Evolutionary conservation across 1,140 invertebrate genomes (phyloP).

Genomic region (Drosophila sechellia): DNA sequence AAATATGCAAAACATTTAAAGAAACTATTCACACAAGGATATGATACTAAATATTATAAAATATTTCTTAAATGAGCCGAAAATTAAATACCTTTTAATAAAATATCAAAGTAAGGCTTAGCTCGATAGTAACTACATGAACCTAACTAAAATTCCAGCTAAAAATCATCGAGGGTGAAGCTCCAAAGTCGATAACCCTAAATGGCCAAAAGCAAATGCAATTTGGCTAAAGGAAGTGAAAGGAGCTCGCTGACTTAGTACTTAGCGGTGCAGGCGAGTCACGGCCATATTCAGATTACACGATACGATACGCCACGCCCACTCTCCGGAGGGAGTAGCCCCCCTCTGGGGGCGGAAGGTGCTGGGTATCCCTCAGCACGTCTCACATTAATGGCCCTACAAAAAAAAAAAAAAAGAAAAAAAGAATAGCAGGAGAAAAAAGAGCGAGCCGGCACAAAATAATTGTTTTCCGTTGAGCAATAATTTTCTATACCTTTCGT

Average conservation of each 20-base stretch:
- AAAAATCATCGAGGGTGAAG: background rate
- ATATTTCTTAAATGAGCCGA: too few species aligned
- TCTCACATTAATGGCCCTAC: conserved; percentile 57
- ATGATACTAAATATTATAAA: background rate
- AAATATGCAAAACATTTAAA: background rate
- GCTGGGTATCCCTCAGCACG: conserved; percentile 17
- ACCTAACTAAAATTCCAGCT: background rate
- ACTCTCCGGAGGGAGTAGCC: background rate
- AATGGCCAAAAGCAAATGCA: conserved; percentile 66
- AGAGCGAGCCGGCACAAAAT: conserved; percentile 63
- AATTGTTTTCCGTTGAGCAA: conserved; percentile 80
- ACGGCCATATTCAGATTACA: conserved; percentile 80
- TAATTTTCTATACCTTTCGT: conserved; percentile 72
- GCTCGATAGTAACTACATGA: conserved; percentile 1
- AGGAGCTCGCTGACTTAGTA: conserved; percentile 18
- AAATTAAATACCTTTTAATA: conserved; percentile 7
- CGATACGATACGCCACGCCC: conserved; percentile 49
- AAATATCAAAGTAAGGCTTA: conserved; percentile 21
- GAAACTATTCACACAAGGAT: background rate
- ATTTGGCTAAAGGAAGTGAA: conserved; percentile 51
- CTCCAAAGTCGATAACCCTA: conserved; percentile 65
- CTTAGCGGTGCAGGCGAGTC: conserved; percentile 54
- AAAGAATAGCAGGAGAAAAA: too few species aligned
- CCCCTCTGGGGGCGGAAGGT: background rate
- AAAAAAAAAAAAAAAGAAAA: background rate